phyloP scores from a whole-genome alignment of 2,113 vertebrate genomes.

The Rutilus rutilus region DNA sequence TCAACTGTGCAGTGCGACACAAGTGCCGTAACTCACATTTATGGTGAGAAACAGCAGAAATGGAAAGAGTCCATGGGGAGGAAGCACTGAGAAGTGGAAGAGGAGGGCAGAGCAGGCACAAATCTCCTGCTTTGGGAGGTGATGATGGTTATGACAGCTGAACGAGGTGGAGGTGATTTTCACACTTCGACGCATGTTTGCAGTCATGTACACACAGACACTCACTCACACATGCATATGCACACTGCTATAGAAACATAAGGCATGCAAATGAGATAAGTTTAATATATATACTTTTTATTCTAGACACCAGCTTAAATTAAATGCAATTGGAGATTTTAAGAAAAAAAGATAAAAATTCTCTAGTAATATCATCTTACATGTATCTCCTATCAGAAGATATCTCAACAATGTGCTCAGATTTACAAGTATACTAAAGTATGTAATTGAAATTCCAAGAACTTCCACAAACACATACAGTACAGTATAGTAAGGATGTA shows the following conservation, averaged over 20 bases:
- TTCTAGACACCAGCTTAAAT: background rate
- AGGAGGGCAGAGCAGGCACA: slow-evolving; percentile 6
- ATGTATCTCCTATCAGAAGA: background rate
- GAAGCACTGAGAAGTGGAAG: slow-evolving; percentile 15
- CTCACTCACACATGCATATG: slow-evolving; percentile 1
- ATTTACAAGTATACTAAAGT: background rate
- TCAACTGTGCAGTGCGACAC: background rate
- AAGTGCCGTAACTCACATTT: slow-evolving; percentile 18
- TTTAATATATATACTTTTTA: background rate
- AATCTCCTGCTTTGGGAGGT: slow-evolving; percentile 21
- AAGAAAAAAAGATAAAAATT: background rate
- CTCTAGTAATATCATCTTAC: background rate
- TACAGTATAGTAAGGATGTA: background rate
- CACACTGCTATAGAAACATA: background rate
- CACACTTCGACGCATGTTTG: slow-evolving; percentile 17
- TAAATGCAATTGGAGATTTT: background rate
- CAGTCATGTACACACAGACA: slow-evolving; percentile 18
- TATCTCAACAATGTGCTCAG: background rate
- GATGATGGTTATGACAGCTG: slow-evolving; percentile 4
- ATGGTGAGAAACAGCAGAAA: slow-evolving; percentile 26
- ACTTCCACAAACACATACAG: background rate
- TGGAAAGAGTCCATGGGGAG: background rate
- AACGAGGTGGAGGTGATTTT: slow-evolving; percentile 21
- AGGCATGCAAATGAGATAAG: background rate
- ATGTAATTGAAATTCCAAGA: background rate